phyloP scores from a whole-genome alignment of 1,140 invertebrate genomes.

The Drosophila navojoa region DNA sequence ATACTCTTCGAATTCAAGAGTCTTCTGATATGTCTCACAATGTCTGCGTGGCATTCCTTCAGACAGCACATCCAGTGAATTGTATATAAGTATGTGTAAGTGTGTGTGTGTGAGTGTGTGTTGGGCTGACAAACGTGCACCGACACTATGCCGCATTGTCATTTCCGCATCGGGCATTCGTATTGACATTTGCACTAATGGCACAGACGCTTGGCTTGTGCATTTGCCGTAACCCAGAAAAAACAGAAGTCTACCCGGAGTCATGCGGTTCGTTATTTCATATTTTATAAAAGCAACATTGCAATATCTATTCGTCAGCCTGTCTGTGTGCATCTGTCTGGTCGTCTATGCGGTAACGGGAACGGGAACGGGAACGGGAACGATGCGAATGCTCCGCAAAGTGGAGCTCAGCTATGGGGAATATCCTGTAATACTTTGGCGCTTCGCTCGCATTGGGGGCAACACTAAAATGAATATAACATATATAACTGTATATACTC shows the following conservation, averaged over 20 bases:
- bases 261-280: constrained; percentile 14
- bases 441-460: constrained; percentile 3
- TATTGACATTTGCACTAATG: constrained; percentile 59
- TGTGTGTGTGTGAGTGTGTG: not conserved
- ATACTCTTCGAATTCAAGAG: constrained; percentile 43
- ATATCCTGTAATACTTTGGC: constrained; percentile 44
- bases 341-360: too few species aligned
- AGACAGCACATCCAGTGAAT: not conserved
- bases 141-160: constrained; percentile 24
- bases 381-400: constrained; percentile 36
- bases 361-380: too few species aligned
- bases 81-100: not conserved
- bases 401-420: constrained; percentile 25
- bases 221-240: not conserved
- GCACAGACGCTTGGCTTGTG: constrained; percentile 31
- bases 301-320: constrained; percentile 25
- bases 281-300: constrained; percentile 44
- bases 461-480: constrained; percentile 13
- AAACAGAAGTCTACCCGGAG: not conserved
- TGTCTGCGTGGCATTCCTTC: not conserved
- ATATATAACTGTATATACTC: not conserved
- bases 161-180: constrained; percentile 38
- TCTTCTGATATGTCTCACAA: constrained; percentile 61
- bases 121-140: constrained; percentile 28
- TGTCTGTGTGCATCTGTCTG: not conserved